These are phyloP conservation scores for Clytia hemisphaerica DNA, from an alignment of 30 jellyfish, hydroid and myxozoan species.

Conservation along the genomic window DNA sequence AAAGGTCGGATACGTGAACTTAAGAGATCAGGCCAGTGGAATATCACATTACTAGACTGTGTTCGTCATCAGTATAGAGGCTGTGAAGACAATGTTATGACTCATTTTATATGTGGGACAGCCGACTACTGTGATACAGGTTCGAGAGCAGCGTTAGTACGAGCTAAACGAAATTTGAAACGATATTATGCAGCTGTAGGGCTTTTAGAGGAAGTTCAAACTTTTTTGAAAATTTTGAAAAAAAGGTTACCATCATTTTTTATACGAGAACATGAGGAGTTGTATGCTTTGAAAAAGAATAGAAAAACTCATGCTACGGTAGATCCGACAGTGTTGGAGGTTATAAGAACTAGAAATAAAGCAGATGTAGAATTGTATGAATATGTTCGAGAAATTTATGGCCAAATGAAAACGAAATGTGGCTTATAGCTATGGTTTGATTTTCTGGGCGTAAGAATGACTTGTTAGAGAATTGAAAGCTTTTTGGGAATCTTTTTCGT, in stretches of 20 bases:
- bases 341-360: constrained; percentile 37
- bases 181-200: constrained; percentile 77
- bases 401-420: too few species aligned
- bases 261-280: neutral
- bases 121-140: constrained; percentile 58
- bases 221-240: constrained; percentile 37
- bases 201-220: constrained; percentile 36
- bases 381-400: too few species aligned
- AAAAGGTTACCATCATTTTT: constrained; percentile 63
- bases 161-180: constrained; percentile 58
- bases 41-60: constrained; percentile 69
- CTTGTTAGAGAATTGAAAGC: too few species aligned
- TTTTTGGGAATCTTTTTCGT: too few species aligned
- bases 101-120: constrained; percentile 74
- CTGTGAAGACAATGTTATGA: constrained; percentile 83
- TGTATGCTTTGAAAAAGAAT: neutral
- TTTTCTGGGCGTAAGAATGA: too few species aligned
- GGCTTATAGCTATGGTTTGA: too few species aligned
- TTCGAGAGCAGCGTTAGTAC: constrained; percentile 42
- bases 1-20: constrained; percentile 54
- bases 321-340: neutral
- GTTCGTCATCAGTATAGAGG: constrained; percentile 73
- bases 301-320: neutral
- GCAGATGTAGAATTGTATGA: constrained; percentile 71
- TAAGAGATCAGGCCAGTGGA: constrained; percentile 48